phyloP scores from a whole-genome alignment of 92 coral and sea anemone genomes.

The Phenganax stokvisi region DNA sequence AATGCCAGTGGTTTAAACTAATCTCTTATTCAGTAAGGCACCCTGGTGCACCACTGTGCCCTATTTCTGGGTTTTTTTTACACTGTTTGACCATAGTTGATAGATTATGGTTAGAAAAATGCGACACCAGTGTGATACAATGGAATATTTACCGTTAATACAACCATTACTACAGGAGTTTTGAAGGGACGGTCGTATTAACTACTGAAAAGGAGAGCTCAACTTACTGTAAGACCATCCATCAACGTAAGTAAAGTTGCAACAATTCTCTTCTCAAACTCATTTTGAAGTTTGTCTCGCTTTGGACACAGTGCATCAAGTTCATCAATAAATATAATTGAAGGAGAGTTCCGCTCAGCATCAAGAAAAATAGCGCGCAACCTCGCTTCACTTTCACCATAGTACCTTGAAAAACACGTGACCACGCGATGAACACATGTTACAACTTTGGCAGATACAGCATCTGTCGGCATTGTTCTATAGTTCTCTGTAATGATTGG shows the following conservation, averaged over 20 bases:
- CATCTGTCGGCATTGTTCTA: too few relatives aligned
- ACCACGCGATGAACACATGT: neutral
- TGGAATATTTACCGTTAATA: too few relatives aligned
- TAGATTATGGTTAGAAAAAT: too few relatives aligned
- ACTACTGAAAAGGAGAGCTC: neutral
- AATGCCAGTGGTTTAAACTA: too few relatives aligned
- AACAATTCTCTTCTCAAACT: slow-evolving; percentile 94
- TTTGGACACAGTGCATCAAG: slow-evolving; percentile 93
- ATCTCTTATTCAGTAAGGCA: too few relatives aligned
- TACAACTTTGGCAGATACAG: neutral
- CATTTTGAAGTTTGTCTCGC: slow-evolving; percentile 94
- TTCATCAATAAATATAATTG: slow-evolving; percentile 89
- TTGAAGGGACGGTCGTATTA: too few relatives aligned
- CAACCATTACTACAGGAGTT: too few relatives aligned
- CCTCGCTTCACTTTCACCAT: slow-evolving; percentile 96
- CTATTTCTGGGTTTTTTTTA: too few relatives aligned
- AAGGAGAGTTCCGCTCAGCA: slow-evolving; percentile 79
- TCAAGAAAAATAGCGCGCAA: slow-evolving; percentile 84
- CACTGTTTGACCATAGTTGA: too few relatives aligned
- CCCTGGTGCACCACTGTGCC: too few relatives aligned
- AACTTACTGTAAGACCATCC: slow-evolving; percentile 81
- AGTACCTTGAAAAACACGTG: slow-evolving; percentile 53
- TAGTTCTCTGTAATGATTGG: too few relatives aligned
- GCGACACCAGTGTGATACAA: too few relatives aligned
- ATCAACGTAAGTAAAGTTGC: slow-evolving; percentile 87